phyloP scores from a whole-genome alignment of 2,888 invertebrate genomes.

The Heteromyza rotundicornis region DNA sequence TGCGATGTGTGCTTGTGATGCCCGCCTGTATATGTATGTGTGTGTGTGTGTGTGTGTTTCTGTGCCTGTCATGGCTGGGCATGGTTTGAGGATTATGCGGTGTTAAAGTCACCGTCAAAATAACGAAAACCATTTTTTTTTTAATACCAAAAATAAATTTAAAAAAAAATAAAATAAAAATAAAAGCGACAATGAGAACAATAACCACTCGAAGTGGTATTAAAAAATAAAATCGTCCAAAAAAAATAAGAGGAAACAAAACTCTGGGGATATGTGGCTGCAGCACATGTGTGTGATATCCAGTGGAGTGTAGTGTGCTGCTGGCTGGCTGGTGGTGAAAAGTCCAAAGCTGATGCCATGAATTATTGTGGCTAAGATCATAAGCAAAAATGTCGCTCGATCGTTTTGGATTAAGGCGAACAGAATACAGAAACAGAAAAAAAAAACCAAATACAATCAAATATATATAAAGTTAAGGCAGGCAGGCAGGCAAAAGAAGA shows the following conservation, averaged over 20 bases:
- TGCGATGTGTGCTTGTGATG: too few relatives aligned
- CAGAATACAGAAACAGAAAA: background rate
- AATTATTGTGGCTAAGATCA: constrained; percentile 33
- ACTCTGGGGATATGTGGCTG: too few relatives aligned
- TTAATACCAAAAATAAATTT: constrained; percentile 12
- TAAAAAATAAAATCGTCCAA: background rate
- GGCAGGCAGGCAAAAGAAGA: too few relatives aligned
- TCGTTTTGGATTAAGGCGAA: constrained; percentile 26
- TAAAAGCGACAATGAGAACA: constrained; percentile 21
- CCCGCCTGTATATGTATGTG: too few relatives aligned
- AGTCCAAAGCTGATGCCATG: constrained; percentile 19
- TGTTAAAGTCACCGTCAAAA: constrained; percentile 18
- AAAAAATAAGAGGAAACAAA: background rate
- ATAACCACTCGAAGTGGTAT: background rate
- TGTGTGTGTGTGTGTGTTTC: too few relatives aligned
- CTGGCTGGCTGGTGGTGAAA: background rate
- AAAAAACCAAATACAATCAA: background rate
- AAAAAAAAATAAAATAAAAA: background rate
- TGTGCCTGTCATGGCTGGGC: too few relatives aligned
- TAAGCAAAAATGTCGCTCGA: constrained; percentile 37
- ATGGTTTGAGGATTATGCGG: constrained; percentile 18
- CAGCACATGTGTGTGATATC: too few relatives aligned
- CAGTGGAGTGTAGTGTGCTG: too few relatives aligned
- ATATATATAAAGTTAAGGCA: too few relatives aligned
- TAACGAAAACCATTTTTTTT: too few relatives aligned